phyloP scores from a whole-genome alignment of 2,888 invertebrate genomes.

The Eutolmus rufibarbis region DNA sequence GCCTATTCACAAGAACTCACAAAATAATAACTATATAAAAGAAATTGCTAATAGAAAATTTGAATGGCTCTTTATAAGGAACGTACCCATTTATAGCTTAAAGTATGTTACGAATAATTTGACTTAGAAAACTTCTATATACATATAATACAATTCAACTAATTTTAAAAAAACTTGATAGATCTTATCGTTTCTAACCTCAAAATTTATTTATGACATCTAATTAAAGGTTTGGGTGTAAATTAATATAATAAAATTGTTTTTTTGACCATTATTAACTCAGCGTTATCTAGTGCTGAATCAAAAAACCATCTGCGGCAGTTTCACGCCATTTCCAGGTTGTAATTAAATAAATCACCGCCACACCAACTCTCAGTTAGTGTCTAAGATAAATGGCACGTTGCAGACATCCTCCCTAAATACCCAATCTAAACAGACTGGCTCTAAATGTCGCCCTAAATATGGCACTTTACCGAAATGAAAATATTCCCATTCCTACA shows the following conservation, averaged over 20 bases:
- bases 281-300: neutral
- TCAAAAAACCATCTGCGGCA: neutral
- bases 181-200: no score
- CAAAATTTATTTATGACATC: no score
- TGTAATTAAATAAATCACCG: neutral
- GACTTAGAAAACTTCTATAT: no score
- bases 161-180: no score
- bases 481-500: neutral
- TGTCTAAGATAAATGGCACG: neutral
- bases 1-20: no score
- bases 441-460: neutral
- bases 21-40: no score
- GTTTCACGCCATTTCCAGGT: neutral
- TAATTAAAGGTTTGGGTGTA: no score
- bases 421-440: neutral
- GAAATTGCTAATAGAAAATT: no score
- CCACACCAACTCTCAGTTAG: neutral
- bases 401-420: neutral
- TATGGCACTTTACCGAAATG: neutral
- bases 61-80: no score
- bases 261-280: neutral
- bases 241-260: neutral
- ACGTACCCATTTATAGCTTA: no score
- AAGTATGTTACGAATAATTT: no score
- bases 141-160: no score